Evolutionary conservation across 2,113 vertebrate genomes (phyloP).

Genomic region (Ictalurus punctatus): DNA sequence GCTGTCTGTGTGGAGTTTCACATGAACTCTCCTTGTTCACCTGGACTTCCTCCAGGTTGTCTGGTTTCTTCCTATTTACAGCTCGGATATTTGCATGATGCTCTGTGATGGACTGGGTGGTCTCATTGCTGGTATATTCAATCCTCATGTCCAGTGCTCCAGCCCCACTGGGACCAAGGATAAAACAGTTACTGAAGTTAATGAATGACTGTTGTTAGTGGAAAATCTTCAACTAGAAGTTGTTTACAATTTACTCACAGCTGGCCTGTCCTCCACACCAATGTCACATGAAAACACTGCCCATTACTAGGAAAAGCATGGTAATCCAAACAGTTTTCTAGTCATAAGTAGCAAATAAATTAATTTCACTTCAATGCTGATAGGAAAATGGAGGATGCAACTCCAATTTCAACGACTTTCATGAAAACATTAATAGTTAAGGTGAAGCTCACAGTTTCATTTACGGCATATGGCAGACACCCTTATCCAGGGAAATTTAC

Average conservation of each 20-base stretch:
- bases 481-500: no score
- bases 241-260: not conserved
- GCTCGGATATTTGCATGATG: not conserved
- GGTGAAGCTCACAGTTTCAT: not conserved
- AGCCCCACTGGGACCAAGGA: not conserved
- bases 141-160: not conserved
- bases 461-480: not conserved
- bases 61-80: not conserved
- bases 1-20: not conserved
- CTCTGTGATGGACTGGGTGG: not conserved
- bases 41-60: not conserved
- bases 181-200: not conserved
- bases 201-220: not conserved
- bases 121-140: not conserved
- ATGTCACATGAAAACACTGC: not conserved
- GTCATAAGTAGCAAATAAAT: not conserved
- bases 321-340: not conserved
- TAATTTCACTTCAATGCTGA: not conserved
- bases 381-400: not conserved
- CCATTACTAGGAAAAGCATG: not conserved
- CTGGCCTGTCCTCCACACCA: not conserved
- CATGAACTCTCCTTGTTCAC: not conserved
- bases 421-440: not conserved
- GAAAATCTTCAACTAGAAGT: not conserved
- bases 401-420: not conserved